Conservation (phyloP, 2,797 vertebrate species). For the Epinephelus coioides region DNA sequence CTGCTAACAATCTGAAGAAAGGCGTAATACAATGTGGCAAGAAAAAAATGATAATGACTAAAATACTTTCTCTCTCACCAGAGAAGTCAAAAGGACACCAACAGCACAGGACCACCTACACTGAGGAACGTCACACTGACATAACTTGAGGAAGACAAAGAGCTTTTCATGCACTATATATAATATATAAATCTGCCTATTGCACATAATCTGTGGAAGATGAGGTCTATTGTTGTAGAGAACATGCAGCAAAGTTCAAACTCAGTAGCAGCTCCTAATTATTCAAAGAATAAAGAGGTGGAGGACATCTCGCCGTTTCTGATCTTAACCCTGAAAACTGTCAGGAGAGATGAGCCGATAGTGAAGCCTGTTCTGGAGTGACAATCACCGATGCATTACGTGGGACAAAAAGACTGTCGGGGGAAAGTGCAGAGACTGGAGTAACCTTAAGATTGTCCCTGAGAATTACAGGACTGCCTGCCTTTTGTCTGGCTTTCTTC, state of each 20-base stretch:
- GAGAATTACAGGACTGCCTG: slow-evolving; percentile 67
- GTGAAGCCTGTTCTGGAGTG: slow-evolving; percentile 57
- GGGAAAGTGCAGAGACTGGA: slow-evolving; percentile 39
- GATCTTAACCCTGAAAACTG: slow-evolving; percentile 56
- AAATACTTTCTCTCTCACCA: slow-evolving; percentile 41
- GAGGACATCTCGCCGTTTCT: slow-evolving; percentile 46
- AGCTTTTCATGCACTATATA: slow-evolving; percentile 21
- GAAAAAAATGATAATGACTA: slow-evolving; percentile 11
- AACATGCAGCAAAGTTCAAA: slow-evolving; percentile 61
- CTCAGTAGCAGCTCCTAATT: slow-evolving; percentile 54
- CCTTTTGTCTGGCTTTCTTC: slow-evolving; percentile 64
- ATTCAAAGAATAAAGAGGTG: slow-evolving; percentile 53
- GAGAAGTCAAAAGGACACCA: slow-evolving; percentile 44
- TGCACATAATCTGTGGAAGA: slow-evolving; percentile 57
- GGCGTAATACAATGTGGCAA: slow-evolving; percentile 25
- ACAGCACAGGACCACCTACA: slow-evolving; percentile 58
- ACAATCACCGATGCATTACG: slow-evolving; percentile 58
- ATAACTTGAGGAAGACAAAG: slow-evolving; percentile 48
- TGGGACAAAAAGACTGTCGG: slow-evolving; percentile 36
- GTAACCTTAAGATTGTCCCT: slow-evolving; percentile 58
- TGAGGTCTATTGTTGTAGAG: slow-evolving; percentile 65
- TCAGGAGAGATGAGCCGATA: slow-evolving; percentile 55
- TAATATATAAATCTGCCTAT: slow-evolving; percentile 46
- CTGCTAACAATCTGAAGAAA: slow-evolving; percentile 32
- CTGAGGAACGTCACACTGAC: slow-evolving; percentile 27